Conservation (phyloP, 2,888 invertebrate species). For the Pseudoips prasinana region DNA sequence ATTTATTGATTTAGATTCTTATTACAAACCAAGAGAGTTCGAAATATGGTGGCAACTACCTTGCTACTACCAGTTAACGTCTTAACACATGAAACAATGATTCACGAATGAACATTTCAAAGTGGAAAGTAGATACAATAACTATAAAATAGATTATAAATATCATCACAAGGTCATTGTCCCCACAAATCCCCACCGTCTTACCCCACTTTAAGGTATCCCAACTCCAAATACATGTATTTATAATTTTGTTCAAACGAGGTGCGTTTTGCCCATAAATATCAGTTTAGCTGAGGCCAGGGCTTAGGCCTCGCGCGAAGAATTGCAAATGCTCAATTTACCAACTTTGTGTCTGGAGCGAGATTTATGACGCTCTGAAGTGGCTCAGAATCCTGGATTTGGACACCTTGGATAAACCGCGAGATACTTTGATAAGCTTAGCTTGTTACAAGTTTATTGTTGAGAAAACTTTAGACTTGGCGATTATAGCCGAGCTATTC, state of each 20-base stretch:
- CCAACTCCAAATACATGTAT: conserved; percentile 35
- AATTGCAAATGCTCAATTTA: conserved; percentile 71
- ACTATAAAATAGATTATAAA: too few species aligned
- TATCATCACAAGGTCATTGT: too few species aligned
- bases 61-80: too few species aligned
- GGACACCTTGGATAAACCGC: conserved; percentile 50
- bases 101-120: too few species aligned
- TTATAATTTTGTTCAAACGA: conserved; percentile 33
- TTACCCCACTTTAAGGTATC: conserved; percentile 32
- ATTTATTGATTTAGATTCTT: too few species aligned
- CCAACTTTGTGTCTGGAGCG: conserved; percentile 46
- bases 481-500: conserved; percentile 3
- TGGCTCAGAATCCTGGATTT: conserved; percentile 38
- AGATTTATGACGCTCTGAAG: conserved; percentile 44
- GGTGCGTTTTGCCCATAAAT: conserved; percentile 70
- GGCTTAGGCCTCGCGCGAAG: conserved; percentile 49
- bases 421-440: background rate
- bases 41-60: too few species aligned
- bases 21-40: too few species aligned
- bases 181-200: conserved; percentile 14
- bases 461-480: conserved; percentile 13
- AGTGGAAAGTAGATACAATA: too few species aligned
- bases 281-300: conserved; percentile 54
- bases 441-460: conserved; percentile 23
- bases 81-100: too few species aligned